Percentiles rank a stretch among this genome's conserved stretches.
Conservation (phyloP, 2,113 vertebrate genomes). For the Pogonocichla stellata region DNA sequence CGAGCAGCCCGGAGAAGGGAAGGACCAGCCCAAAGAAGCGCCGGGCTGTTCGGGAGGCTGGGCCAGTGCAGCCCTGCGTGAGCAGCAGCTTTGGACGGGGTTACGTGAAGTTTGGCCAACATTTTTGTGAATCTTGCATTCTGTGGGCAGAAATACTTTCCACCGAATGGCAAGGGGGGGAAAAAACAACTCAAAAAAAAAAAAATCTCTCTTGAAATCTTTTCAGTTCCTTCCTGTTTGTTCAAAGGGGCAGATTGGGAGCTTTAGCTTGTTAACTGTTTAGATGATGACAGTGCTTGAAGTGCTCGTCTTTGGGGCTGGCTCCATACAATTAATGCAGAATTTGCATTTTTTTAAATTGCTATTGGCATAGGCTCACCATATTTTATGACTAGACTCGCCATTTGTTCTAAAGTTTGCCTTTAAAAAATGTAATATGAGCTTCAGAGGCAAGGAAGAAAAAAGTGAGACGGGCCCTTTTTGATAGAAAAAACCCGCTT, state of each 20-base stretch:
- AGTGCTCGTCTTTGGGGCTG: slow-evolving; percentile 6
- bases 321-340: background rate
- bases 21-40: background rate
- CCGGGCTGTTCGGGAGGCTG: background rate
- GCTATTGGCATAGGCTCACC: background rate
- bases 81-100: slow-evolving; percentile 3
- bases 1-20: background rate
- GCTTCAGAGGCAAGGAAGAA: background rate
- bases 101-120: slow-evolving; percentile 9
- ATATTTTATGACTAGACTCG: background rate
- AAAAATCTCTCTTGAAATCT: background rate
- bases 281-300: background rate
- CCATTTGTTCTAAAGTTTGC: background rate
- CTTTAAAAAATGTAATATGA: background rate
- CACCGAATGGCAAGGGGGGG: background rate
- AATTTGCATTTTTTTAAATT: background rate
- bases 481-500: background rate
- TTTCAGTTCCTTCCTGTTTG: slow-evolving; percentile 32
- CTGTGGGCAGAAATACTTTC: slow-evolving; percentile 61
- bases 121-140: slow-evolving; percentile 40
- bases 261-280: background rate
- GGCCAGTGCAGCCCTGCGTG: background rate
- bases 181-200: background rate
- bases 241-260: background rate
- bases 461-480: background rate